Conservation (phyloP, 2,113 vertebrate species). For the Toxotes jaculatrix region DNA sequence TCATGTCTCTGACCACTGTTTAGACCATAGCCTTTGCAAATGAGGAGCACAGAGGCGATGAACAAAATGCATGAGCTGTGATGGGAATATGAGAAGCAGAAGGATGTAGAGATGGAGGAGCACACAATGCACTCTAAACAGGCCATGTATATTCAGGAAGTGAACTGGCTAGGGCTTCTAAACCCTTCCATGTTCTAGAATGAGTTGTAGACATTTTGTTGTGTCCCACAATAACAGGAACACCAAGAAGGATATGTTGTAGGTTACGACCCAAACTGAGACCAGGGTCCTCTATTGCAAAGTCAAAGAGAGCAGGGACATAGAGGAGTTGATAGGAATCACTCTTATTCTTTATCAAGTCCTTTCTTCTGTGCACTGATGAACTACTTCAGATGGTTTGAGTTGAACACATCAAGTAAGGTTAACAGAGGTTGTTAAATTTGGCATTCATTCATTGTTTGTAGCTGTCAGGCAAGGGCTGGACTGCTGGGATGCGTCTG, state of each 20-base stretch:
- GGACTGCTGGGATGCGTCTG: slow-evolving; percentile 58
- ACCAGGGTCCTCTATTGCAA: slow-evolving; percentile 54
- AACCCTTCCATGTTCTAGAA: slow-evolving; percentile 73
- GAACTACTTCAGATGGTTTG: slow-evolving; percentile 49
- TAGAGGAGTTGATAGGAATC: slow-evolving; percentile 65
- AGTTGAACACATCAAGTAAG: slow-evolving; percentile 40
- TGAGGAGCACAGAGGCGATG: slow-evolving; percentile 60
- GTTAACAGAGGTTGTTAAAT: slow-evolving; percentile 53
- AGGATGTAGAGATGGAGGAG: slow-evolving; percentile 32
- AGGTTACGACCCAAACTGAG: slow-evolving; percentile 61
- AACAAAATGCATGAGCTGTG: slow-evolving; percentile 62
- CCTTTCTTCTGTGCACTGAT: slow-evolving; percentile 35
- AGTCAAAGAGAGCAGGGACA: slow-evolving; percentile 44
- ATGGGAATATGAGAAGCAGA: slow-evolving; percentile 47
- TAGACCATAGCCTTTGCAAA: slow-evolving; percentile 76
- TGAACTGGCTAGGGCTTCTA: slow-evolving; percentile 31
- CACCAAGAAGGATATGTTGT: slow-evolving; percentile 27
- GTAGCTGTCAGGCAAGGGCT: slow-evolving; percentile 61
- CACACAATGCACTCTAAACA: slow-evolving; percentile 31
- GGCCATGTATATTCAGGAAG: slow-evolving; percentile 75
- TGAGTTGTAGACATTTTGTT: slow-evolving; percentile 69
- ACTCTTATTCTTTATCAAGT: slow-evolving; percentile 59
- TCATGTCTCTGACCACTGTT: slow-evolving; percentile 59
- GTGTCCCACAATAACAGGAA: slow-evolving; percentile 31
- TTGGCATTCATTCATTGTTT: slow-evolving; percentile 69